Evolutionary conservation across 2,888 invertebrate genomes (phyloP), one percentile per base, ranked within the genome.

Genomic region (Drepanosiphum platanoidis): DNA sequence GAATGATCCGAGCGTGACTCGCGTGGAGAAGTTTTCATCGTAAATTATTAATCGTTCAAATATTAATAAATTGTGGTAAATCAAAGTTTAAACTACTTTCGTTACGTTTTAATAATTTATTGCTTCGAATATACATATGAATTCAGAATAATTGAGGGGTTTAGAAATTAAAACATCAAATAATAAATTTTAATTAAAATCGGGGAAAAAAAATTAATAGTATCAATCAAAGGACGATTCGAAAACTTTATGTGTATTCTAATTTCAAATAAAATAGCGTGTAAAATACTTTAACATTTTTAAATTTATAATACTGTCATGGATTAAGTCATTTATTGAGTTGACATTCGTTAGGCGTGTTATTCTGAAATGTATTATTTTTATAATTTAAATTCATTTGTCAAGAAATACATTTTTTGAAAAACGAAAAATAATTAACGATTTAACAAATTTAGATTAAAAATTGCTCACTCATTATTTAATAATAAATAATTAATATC

Each of bases 161-260:
- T n/a, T 39, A 4, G 68, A 70, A 80, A 30, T 66, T 61, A 36
- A 61, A 39, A 77, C 18, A 61, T 15, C 58, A 27, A 18, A 61
- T 77, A 58, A 58, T 58, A 58, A 36, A 75, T 74, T 46, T 74
- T 74, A 61, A 77, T 77, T 77, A 58, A 61, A 39, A 39, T n/a
- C n/a, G n/a, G 27, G 52, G 52, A 74, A 75, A n/a, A 34, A 18
- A n/a, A 7, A 34, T 52, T 27, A 32, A n/a, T 27, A n/a, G n/a
- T n/a, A 27, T 42, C 42, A 32, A 18, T 64, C 39, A 66, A n/a
- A n/a, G n/a, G n/a, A n/a, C 5, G 32, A n/a, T 42, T n/a, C 1
- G 8, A 78, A 66, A 39, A 36, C 61, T 39, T 75, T 30, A 32
- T 66, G 8, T n/a, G n/a, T 79, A 36, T 18, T 64, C 5, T 30